phyloP scores from a whole-genome alignment of 2,113 vertebrate species.

The Istiophorus platypterus region DNA sequence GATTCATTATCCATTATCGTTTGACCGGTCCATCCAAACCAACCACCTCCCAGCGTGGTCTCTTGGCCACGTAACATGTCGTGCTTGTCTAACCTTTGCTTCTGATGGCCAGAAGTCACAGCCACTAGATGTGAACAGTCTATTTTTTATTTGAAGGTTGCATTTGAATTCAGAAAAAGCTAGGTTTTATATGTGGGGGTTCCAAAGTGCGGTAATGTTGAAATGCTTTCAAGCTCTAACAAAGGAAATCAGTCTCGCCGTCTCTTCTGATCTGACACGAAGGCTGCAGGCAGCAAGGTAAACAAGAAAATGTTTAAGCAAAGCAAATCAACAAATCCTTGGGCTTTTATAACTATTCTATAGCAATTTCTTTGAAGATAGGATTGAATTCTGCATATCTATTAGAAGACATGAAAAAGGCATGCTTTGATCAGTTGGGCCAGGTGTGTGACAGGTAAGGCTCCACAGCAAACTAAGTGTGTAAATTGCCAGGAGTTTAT shows the following conservation, averaged over 20 bases:
- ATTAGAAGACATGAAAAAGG: neutral
- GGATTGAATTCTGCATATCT: too few relatives aligned
- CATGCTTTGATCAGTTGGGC: neutral
- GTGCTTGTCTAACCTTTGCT: neutral
- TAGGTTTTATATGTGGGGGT: neutral
- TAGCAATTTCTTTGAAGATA: neutral
- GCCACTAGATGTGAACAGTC: neutral
- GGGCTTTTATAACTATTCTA: neutral
- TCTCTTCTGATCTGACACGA: neutral
- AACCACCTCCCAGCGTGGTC: neutral
- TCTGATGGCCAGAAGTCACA: neutral
- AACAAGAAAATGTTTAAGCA: slow-evolving; percentile 4
- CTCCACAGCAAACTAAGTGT: neutral
- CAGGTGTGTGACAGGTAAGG: neutral
- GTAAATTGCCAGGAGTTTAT: neutral
- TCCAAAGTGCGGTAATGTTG: neutral
- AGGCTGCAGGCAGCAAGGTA: neutral
- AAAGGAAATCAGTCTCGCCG: neutral
- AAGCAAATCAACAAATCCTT: neutral
- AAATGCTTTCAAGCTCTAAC: neutral
- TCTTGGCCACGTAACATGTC: neutral
- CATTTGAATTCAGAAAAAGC: neutral
- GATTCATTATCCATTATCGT: too few relatives aligned
- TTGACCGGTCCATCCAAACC: neutral
- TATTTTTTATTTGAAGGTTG: neutral